A percentile compares a stretch with the other conserved stretches of the same genome.
These are phyloP conservation scores for Mizuhopecten yessoensis DNA, from an alignment of 1,140 invertebrate species.

Conservation along the genomic window DNA sequence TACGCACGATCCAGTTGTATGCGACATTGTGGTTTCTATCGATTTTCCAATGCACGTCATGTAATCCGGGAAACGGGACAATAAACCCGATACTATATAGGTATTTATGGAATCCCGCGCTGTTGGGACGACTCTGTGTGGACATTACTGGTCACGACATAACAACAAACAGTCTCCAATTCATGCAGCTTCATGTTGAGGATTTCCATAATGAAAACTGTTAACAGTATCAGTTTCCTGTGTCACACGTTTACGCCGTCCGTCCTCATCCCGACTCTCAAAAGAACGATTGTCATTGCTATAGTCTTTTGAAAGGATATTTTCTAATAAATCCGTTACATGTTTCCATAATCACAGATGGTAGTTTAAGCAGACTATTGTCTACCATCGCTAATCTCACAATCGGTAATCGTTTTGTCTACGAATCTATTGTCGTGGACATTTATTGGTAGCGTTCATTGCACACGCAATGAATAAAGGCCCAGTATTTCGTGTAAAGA, in stretches of 20 bases:
- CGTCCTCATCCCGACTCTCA: neutral
- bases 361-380: neutral
- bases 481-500: neutral
- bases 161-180: constrained; percentile 40
- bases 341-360: neutral
- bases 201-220: neutral
- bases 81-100: no score
- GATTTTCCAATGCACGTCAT: no score
- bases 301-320: neutral
- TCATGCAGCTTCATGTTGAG: neutral
- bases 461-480: neutral
- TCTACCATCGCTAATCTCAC: neutral
- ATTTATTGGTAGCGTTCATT: neutral
- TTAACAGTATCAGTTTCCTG: neutral
- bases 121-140: neutral
- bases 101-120: no score
- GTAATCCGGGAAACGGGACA: no score
- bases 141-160: neutral
- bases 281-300: neutral
- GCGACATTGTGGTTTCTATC: no score
- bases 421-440: no score
- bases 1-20: no score
- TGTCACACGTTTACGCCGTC: no score
- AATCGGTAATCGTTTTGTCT: no score
- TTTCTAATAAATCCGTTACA: neutral